Percentiles rank a stretch among this genome's conserved stretches.
Conservation (phyloP, 1,140 invertebrate species). For the Drosophila kikkawai region DNA sequence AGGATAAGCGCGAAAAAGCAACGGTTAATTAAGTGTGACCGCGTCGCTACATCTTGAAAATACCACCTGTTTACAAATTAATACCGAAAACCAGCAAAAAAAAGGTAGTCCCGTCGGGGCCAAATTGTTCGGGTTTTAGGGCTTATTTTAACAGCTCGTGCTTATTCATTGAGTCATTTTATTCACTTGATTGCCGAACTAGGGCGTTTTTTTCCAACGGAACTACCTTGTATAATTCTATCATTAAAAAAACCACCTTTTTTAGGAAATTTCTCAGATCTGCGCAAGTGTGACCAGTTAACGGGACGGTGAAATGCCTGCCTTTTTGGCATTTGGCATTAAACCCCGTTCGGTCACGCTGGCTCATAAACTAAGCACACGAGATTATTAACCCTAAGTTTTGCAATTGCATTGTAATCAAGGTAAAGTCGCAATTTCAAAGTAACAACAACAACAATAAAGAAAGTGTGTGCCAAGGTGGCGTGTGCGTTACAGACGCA, state of each 20-base stretch:
- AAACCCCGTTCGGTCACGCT: neutral
- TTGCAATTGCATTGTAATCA: constrained; percentile 42
- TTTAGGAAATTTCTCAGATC: neutral
- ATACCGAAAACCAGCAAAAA: neutral
- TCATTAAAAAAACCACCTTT: too few relatives aligned
- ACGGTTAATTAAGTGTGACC: neutral
- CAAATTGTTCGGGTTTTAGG: too few relatives aligned
- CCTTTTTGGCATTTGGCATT: neutral
- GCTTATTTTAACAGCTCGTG: too few relatives aligned
- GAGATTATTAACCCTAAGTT: constrained; percentile 11
- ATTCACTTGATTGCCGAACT: too few relatives aligned
- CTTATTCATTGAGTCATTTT: too few relatives aligned
- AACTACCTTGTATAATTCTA: too few relatives aligned
- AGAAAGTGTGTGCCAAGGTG: constrained; percentile 1
- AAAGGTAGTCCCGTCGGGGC: too few relatives aligned
- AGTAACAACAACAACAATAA: neutral
- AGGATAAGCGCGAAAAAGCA: neutral
- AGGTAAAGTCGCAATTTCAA: constrained; percentile 49
- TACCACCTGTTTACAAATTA: neutral
- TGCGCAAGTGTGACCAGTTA: neutral
- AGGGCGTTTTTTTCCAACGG: too few relatives aligned
- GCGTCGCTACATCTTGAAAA: neutral
- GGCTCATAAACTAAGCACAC: constrained; percentile 1
- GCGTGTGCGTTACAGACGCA: neutral
- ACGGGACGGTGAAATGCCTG: neutral